phyloP scores from a whole-genome alignment of 2,797 vertebrate genomes.

The Spinibarbus caldwelli region DNA sequence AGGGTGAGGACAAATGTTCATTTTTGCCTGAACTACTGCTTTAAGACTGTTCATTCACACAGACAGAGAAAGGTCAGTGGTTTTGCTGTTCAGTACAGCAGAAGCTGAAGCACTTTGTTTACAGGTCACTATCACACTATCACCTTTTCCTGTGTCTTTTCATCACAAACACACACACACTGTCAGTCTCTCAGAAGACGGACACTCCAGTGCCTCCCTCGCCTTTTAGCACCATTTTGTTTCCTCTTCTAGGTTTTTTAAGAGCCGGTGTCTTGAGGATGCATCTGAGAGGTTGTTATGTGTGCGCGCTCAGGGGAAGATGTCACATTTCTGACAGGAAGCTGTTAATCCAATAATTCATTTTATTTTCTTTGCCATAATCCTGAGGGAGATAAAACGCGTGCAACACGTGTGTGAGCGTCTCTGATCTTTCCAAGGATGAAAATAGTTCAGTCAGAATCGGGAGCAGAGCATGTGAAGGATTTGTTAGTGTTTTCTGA shows the following conservation, averaged over 20 bases:
- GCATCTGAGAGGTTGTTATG: not conserved
- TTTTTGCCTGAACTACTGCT: not conserved
- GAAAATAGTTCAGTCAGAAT: conserved; percentile 10
- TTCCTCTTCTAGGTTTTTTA: conserved; percentile 9
- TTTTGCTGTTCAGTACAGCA: not conserved
- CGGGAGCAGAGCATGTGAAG: not conserved
- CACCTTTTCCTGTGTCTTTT: conserved; percentile 3
- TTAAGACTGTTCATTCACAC: not conserved
- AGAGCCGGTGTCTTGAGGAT: not conserved
- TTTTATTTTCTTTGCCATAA: conserved; percentile 37
- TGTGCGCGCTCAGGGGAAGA: not conserved
- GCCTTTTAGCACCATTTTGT: not conserved
- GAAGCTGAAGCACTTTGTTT: not conserved
- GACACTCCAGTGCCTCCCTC: not conserved
- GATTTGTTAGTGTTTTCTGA: not conserved
- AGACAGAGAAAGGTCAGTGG: not conserved
- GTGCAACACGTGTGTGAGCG: not conserved
- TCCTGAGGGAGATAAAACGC: conserved; percentile 32
- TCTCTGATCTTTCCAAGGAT: conserved; percentile 38
- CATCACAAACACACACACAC: too few species aligned
- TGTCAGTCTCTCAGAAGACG: not conserved
- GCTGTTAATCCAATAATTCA: conserved; percentile 44
- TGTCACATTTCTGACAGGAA: conserved; percentile 22
- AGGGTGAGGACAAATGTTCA: not conserved
- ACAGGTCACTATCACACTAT: conserved; percentile 10